Evolutionary conservation across 1,140 invertebrate genomes (phyloP).

Genomic region (Glossosoma conforme): DNA sequence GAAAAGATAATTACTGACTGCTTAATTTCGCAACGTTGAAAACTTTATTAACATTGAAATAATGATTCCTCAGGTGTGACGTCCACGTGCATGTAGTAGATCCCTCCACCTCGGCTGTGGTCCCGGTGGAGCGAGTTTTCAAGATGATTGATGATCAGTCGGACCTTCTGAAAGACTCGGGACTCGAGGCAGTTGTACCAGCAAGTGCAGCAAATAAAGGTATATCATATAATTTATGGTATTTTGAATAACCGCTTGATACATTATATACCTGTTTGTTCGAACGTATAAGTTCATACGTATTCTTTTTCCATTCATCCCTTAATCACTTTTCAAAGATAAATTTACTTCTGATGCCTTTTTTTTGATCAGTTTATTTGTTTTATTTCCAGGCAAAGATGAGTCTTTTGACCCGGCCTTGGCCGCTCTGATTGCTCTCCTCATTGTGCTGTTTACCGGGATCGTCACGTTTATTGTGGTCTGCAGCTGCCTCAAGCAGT

Average conservation of each 20-base stretch:
- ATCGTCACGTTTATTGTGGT: constrained; percentile 82
- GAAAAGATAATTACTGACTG: too few relatives aligned
- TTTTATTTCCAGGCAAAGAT: constrained; percentile 36
- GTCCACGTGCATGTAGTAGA: constrained; percentile 85
- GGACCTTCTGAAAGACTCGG: constrained; percentile 76
- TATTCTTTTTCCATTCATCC: background rate
- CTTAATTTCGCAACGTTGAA: background rate
- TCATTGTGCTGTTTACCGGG: constrained; percentile 81
- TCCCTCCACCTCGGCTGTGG: constrained; percentile 65
- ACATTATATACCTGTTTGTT: background rate
- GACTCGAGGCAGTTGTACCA: constrained; percentile 77
- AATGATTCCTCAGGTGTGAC: constrained; percentile 75
- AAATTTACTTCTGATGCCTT: background rate
- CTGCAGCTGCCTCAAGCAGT: constrained; percentile 83
- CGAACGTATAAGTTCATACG: background rate
- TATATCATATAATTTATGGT: constrained; percentile 19
- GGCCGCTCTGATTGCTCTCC: constrained; percentile 76
- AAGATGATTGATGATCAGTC: constrained; percentile 83
- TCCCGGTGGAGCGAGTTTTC: constrained; percentile 72
- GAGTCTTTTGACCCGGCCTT: constrained; percentile 81
- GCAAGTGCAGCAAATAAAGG: constrained; percentile 54
- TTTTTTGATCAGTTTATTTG: background rate
- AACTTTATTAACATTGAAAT: too few relatives aligned
- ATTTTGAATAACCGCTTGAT: background rate
- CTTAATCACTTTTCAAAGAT: too few relatives aligned